A percentile compares a stretch with the other conserved stretches of the same genome.
Conservation (phyloP, 2,797 vertebrate genomes). For the Allobates femoralis region DNA sequence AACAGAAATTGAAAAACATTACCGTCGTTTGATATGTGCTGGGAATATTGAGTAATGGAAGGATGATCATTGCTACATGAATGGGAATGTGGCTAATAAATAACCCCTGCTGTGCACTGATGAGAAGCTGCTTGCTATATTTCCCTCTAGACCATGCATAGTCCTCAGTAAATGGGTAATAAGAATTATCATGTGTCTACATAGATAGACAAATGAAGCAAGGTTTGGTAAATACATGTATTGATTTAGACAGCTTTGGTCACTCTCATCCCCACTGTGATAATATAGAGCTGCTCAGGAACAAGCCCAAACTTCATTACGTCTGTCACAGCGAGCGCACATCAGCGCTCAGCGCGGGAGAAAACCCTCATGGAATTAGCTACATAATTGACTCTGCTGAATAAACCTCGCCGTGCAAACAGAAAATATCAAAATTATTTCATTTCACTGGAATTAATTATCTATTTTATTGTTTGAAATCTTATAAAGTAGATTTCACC, state of each 20-base stretch:
- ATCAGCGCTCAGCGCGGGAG: constrained; percentile 7
- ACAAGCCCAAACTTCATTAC: constrained; percentile 55
- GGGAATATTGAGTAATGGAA: constrained; percentile 21
- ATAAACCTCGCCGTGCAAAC: constrained; percentile 34
- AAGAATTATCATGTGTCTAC: constrained; percentile 47
- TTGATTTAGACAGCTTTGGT: constrained; percentile 62
- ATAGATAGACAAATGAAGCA: constrained; percentile 54
- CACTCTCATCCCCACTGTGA: constrained; percentile 58
- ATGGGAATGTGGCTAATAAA: constrained; percentile 15
- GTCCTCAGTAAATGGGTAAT: constrained; percentile 45
- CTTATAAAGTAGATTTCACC: not conserved
- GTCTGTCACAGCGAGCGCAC: constrained; percentile 59
- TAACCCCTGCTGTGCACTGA: constrained; percentile 26
- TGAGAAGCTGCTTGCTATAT: constrained; percentile 25
- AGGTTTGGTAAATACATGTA: constrained; percentile 55
- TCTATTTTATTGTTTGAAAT: not conserved
- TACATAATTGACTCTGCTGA: constrained; percentile 38
- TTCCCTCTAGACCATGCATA: constrained; percentile 44
- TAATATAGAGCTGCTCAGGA: constrained; percentile 50
- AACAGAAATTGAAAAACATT: not conserved
- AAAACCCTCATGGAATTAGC: constrained; percentile 45
- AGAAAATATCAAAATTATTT: constrained; percentile 41
- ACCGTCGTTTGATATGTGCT: constrained; percentile 6
- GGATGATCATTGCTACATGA: constrained; percentile 21
- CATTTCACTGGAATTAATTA: constrained; percentile 43